Evolutionary conservation across 2,797 vertebrate species (phyloP).

Genomic region (Protonibea diacanthus): DNA sequence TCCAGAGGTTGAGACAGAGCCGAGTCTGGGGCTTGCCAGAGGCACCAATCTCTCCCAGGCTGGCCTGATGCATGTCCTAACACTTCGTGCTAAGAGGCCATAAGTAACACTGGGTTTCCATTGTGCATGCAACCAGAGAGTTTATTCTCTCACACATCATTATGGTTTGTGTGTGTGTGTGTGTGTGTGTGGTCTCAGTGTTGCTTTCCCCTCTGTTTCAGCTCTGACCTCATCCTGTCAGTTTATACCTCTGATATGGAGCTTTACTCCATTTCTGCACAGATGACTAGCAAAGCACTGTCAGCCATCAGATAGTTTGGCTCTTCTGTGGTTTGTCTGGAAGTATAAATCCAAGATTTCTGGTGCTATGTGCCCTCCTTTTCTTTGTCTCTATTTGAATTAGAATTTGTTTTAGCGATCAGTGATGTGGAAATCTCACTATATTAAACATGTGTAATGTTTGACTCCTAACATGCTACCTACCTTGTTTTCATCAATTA

Average conservation of each 20-base stretch:
- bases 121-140: constrained; percentile 47
- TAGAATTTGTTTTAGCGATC: background rate
- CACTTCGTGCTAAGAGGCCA: constrained; percentile 68
- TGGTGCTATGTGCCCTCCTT: background rate
- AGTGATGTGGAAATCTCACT: background rate
- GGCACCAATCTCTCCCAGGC: constrained; percentile 53
- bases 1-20: constrained; percentile 54
- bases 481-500: background rate
- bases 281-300: constrained; percentile 28
- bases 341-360: constrained; percentile 21
- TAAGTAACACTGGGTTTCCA: constrained; percentile 63
- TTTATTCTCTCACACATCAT: constrained; percentile 48
- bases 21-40: constrained; percentile 43
- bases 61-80: constrained; percentile 58
- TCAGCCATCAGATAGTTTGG: background rate
- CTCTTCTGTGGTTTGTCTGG: constrained; percentile 27
- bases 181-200: constrained; percentile 43
- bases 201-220: constrained; percentile 53
- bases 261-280: constrained; percentile 28
- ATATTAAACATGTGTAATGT: background rate
- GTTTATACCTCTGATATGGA: constrained; percentile 44
- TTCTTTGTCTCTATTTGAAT: constrained; percentile 5
- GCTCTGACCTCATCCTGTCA: constrained; percentile 61
- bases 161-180: constrained; percentile 31
- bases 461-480: background rate